phyloP scores from a whole-genome alignment of 2,888 invertebrate genomes.

The Chesias legatella region DNA sequence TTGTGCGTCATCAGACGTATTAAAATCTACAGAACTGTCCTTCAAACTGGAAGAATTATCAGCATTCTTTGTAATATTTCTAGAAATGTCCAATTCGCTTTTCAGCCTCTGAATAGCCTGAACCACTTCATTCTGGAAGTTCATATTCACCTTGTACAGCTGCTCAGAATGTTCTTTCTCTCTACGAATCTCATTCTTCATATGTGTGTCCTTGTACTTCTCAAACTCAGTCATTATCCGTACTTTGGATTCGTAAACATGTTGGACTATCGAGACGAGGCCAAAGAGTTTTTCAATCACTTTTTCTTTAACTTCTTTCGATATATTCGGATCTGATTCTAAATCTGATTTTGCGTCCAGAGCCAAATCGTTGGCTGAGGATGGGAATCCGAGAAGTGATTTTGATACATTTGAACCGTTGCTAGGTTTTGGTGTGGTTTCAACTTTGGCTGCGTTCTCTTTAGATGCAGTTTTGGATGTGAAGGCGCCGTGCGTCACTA shows the following conservation, averaged over 20 bases:
- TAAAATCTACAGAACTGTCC: slow-evolving; percentile 55
- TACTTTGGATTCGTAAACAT: slow-evolving; percentile 71
- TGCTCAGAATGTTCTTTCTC: slow-evolving; percentile 73
- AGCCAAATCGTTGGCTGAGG: slow-evolving; percentile 71
- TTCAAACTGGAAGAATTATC: slow-evolving; percentile 42
- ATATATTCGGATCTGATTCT: slow-evolving; percentile 69
- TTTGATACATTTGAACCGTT: slow-evolving; percentile 51
- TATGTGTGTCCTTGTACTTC: slow-evolving; percentile 66
- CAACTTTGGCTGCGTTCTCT: slow-evolving; percentile 45
- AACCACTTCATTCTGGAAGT: slow-evolving; percentile 69
- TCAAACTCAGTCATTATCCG: slow-evolving; percentile 69
- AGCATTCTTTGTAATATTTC: slow-evolving; percentile 46
- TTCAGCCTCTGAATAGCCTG: slow-evolving; percentile 68
- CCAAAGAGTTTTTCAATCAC: slow-evolving; percentile 68
- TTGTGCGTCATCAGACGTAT: slow-evolving; percentile 38
- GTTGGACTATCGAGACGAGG: slow-evolving; percentile 71
- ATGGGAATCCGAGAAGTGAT: slow-evolving; percentile 66
- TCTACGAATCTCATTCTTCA: slow-evolving; percentile 63
- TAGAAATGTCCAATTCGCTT: slow-evolving; percentile 65
- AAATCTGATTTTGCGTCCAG: slow-evolving; percentile 69
- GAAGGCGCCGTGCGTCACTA: slow-evolving; percentile 70
- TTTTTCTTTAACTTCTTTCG: slow-evolving; percentile 66
- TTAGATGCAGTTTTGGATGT: slow-evolving; percentile 53
- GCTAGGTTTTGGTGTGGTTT: slow-evolving; percentile 36
- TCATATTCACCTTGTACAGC: slow-evolving; percentile 70